phyloP scores from a whole-genome alignment of 2,113 vertebrate species.

The Axis porcinus region DNA sequence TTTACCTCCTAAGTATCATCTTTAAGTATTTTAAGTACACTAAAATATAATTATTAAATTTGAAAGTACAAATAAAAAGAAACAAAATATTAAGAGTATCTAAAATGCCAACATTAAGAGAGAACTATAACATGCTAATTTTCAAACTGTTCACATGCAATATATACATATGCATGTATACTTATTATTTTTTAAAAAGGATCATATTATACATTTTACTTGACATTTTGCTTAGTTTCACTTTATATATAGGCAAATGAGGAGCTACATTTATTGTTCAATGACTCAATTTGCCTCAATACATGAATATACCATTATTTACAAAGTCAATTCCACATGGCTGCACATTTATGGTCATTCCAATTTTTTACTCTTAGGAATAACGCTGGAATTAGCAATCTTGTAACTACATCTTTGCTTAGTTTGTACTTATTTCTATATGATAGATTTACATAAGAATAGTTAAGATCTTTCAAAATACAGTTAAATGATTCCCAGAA shows the following conservation, averaged over 20 bases:
- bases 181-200: not conserved
- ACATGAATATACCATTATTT: not conserved
- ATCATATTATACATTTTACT: not conserved
- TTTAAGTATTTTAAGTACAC: not conserved
- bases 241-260: not conserved
- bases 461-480: not conserved
- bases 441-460: not conserved
- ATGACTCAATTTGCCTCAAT: not conserved
- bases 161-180: not conserved
- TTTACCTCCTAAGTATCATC: not conserved
- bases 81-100: not conserved
- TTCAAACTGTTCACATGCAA: not conserved
- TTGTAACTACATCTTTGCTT: not conserved
- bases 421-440: not conserved
- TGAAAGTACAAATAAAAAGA: conserved; percentile 6
- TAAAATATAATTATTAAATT: not conserved
- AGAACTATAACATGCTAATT: not conserved
- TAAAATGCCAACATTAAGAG: not conserved
- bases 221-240: not conserved
- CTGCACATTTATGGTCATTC: not conserved
- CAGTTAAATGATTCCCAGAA: not conserved
- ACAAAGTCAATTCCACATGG: not conserved
- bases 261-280: not conserved
- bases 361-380: not conserved
- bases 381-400: not conserved